A percentile compares a stretch with the other conserved stretches of the same genome.
Evolutionary conservation across 2,888 invertebrate species (phyloP).

Genomic region (Drosophila crucigera): DNA sequence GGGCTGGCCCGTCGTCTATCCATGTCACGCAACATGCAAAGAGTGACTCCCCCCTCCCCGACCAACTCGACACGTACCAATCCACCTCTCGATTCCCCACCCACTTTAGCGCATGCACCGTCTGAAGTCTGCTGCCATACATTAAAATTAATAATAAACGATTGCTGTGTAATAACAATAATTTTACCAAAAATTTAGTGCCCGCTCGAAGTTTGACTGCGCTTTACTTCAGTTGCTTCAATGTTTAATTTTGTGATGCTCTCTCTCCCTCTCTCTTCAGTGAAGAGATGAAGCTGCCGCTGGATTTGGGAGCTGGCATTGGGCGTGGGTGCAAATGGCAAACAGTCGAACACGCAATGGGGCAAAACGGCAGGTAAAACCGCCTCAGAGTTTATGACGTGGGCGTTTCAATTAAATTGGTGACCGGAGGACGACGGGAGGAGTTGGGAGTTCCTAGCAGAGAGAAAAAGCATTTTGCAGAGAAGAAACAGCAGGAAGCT

Average conservation of each 20-base stretch:
- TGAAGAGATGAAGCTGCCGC: constrained; percentile 45
- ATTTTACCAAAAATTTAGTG: constrained; percentile 77
- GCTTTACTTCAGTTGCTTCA: constrained; percentile 39
- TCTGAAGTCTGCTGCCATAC: constrained; percentile 62
- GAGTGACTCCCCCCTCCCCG: constrained; percentile 1
- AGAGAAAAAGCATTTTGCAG: constrained; percentile 9
- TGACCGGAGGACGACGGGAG: constrained; percentile 29
- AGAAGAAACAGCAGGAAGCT: constrained; percentile 67
- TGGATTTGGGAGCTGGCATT: constrained; percentile 55
- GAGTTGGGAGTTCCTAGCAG: not conserved
- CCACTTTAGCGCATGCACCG: constrained; percentile 24
- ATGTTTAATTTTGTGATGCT: constrained; percentile 25
- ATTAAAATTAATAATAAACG: constrained; percentile 85
- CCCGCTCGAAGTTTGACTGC: constrained; percentile 47
- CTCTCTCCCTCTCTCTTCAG: constrained; percentile 7
- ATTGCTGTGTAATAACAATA: constrained; percentile 83
- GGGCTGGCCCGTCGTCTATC: constrained; percentile 39
- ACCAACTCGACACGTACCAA: not conserved
- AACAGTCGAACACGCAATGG: constrained; percentile 76
- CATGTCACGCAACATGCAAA: constrained; percentile 69
- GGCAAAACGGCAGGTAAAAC: constrained; percentile 59
- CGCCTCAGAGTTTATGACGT: constrained; percentile 73
- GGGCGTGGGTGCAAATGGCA: constrained; percentile 79
- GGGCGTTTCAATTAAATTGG: constrained; percentile 78
- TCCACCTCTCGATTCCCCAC: not conserved